Evolutionary conservation across 2,888 invertebrate species (phyloP).

Genomic region (Diabrotica balteata): DNA sequence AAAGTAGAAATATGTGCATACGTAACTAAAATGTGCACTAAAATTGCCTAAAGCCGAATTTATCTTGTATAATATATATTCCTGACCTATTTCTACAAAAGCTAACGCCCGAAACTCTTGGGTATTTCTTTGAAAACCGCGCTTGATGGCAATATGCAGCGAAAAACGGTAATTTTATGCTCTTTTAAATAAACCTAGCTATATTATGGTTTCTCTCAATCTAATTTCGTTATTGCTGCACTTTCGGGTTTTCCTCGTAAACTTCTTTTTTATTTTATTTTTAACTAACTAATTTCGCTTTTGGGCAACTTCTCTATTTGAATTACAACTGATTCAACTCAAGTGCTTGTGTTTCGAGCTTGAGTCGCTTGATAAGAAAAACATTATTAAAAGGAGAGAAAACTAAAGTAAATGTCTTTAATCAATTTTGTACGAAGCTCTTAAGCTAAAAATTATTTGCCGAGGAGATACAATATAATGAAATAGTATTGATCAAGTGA

Average conservation of each 20-base stretch:
- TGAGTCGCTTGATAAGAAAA: background rate
- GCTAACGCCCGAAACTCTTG: no score
- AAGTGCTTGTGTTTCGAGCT: constrained; percentile 2
- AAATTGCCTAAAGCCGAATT: constrained; percentile 13
- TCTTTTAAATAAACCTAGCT: constrained; percentile 13
- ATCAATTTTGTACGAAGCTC: background rate
- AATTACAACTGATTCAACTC: constrained; percentile 12
- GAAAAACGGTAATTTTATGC: constrained; percentile 12
- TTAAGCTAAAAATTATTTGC: no score
- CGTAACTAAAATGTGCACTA: constrained; percentile 11
- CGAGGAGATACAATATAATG: no score
- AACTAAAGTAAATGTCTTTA: background rate
- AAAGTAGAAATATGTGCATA: constrained; percentile 7
- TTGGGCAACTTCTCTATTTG: constrained; percentile 6
- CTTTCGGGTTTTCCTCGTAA: constrained; percentile 3
- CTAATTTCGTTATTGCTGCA: constrained; percentile 7
- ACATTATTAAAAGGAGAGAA: background rate
- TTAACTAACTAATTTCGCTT: constrained; percentile 8
- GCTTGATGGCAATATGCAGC: constrained; percentile 20
- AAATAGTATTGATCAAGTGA: no score
- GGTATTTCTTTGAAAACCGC: constrained; percentile 17
- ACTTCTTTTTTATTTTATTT: constrained; percentile 7
- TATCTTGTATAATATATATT: constrained; percentile 16
- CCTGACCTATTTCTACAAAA: constrained; percentile 13
- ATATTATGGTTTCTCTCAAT: constrained; percentile 3